Base-by-base conservation (phyloP, 2,113 vertebrate genomes). In the Pipa parva region DNA sequence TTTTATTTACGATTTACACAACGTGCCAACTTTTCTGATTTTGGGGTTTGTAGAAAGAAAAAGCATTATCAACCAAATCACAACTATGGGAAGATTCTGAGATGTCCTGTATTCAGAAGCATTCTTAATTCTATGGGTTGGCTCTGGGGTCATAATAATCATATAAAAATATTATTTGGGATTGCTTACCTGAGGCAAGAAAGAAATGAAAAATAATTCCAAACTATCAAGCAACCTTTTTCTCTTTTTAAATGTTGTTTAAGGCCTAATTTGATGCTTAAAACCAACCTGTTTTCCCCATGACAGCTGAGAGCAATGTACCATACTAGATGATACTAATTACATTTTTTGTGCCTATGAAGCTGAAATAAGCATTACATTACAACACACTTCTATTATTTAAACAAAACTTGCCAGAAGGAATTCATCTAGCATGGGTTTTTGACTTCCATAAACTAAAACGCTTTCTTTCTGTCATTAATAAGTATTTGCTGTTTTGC, bases 221-320 rank as follows among this genome's bases (percentile, higher is more conserved):
- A 0, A 1, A 46, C 0, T 0, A 3, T 3, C 27, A 64, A 72
- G 36, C 45, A 45, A 31, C 29, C 20, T 36, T 0, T 0, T 0
- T 1, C 27, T 31, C 8, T 50, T 58, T 3, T 5, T 55, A 79
- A 69, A 77, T 73, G 74, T 66, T 71, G 51, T 15, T 63, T 13
- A 77, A 73, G 63, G 72, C 39, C 60, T 80, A 59, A 56, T 83
- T 83, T 81, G 75, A 72, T 75, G 62, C 73, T 72, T 76, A 77
- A 78, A 42, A 48, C 58, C 65, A 74, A 0, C 0, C 65, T 27
- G 42, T 63, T 74, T 71, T 77, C 4, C 18, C 59, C 37, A 31
- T 79, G 63, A 79, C 74, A 74, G 74, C 51, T 70, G 61, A 75
- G 63, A 77, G 70, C 78, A 73, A 39, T 52, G 65, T 72, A 59